Evolutionary conservation across 2,888 invertebrate species (phyloP).

Genomic region (Lithophane ornitopus): DNA sequence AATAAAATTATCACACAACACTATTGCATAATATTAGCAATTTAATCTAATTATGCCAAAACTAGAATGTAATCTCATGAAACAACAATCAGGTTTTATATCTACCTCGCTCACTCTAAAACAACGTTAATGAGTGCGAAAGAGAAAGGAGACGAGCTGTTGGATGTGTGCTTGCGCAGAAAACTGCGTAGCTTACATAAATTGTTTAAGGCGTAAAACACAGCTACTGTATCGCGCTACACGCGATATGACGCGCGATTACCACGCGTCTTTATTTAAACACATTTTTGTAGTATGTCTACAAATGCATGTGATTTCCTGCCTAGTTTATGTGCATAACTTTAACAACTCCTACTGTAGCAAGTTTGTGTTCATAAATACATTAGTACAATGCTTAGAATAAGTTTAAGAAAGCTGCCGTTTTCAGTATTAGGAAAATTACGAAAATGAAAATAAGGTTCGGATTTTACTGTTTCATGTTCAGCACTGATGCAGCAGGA

Average conservation of each 20-base stretch:
- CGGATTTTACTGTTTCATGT: not conserved
- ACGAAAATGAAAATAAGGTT: not conserved
- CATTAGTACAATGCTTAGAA: not conserved
- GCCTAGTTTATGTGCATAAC: not conserved
- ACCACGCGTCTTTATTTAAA: slow-evolving; percentile 32
- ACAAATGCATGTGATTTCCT: slow-evolving; percentile 4
- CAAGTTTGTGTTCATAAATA: not conserved
- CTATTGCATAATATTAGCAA: slow-evolving; percentile 56
- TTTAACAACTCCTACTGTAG: not conserved
- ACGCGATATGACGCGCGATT: slow-evolving; percentile 51
- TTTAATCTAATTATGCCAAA: slow-evolving; percentile 68
- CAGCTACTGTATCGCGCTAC: slow-evolving; percentile 59
- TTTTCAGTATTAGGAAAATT: not conserved
- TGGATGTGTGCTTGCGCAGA: slow-evolving; percentile 57
- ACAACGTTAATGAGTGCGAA: slow-evolving; percentile 1
- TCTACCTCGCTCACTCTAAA: slow-evolving; percentile 3
- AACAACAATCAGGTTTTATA: slow-evolving; percentile 59
- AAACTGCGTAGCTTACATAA: slow-evolving; percentile 61
- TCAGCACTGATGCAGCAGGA: not conserved
- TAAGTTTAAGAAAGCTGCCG: not conserved
- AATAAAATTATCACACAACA: slow-evolving; percentile 57
- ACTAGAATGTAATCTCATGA: slow-evolving; percentile 65
- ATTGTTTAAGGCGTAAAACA: slow-evolving; percentile 61
- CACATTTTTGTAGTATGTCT: not conserved
- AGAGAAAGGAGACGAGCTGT: slow-evolving; percentile 36